These are phyloP conservation scores for Sarcophaga bullata DNA, from an alignment of 1,140 invertebrate genomes.

Conservation along the genomic window DNA sequence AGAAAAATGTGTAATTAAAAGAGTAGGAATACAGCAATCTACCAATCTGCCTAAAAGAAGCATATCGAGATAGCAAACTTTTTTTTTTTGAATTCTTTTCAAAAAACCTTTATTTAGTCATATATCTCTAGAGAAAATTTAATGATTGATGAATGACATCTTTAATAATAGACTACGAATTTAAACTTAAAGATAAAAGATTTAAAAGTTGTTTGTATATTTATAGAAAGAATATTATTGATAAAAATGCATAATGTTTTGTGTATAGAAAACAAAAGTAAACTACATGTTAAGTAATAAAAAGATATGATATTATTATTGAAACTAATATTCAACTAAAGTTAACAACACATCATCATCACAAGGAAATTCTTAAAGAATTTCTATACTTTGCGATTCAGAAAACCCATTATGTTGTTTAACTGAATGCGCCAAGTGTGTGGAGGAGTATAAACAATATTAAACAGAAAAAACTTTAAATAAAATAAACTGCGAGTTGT, in stretches of 20 bases:
- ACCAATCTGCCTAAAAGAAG: too few relatives aligned
- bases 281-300: background rate
- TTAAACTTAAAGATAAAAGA: background rate
- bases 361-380: constrained; percentile 19
- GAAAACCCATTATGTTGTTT: too few relatives aligned
- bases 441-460: background rate
- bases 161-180: background rate
- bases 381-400: background rate
- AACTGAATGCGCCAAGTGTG: too few relatives aligned
- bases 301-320: background rate
- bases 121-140: background rate
- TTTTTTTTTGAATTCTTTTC: background rate
- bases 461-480: background rate
- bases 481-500: constrained; percentile 7
- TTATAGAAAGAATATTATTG: background rate
- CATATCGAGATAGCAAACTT: too few relatives aligned
- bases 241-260: background rate
- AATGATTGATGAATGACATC: background rate
- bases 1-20: too few relatives aligned
- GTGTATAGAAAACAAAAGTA: too few relatives aligned
- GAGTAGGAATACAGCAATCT: too few relatives aligned
- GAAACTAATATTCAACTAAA: background rate
- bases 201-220: background rate
- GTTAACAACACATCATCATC: background rate
- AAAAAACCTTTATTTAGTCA: constrained; percentile 6